These are phyloP conservation scores for Uria lomvia DNA, from an alignment of 2,113 vertebrate genomes.

Conservation along the genomic window DNA sequence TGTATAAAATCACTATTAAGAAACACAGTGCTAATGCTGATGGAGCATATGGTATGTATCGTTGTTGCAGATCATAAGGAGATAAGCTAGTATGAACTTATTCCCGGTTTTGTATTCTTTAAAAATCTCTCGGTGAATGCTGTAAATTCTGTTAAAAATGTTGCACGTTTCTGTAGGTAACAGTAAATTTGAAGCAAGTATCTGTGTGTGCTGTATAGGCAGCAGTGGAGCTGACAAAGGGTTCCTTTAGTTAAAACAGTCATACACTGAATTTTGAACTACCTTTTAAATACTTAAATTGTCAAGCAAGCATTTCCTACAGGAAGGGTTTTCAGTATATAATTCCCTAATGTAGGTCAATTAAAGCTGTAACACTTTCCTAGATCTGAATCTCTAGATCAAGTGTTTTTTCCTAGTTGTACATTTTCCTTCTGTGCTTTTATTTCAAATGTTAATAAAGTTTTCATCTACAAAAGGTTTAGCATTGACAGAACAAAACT, in stretches of 20 bases:
- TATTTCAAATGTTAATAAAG: constrained; percentile 73
- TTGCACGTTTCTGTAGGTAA: background rate
- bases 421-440: constrained; percentile 45
- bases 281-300: constrained; percentile 51
- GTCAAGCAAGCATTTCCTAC: constrained; percentile 32
- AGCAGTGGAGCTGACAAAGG: background rate
- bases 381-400: constrained; percentile 34
- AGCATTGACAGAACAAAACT: constrained; percentile 74
- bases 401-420: constrained; percentile 25
- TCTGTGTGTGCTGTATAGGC: background rate
- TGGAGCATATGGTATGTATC: background rate
- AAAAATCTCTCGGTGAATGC: background rate
- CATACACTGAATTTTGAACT: constrained; percentile 2
- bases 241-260: constrained; percentile 24
- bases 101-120: background rate
- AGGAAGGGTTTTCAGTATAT: background rate
- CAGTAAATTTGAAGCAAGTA: background rate
- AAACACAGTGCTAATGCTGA: background rate
- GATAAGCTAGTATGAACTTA: constrained; percentile 4
- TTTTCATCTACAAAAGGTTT: constrained; percentile 70
- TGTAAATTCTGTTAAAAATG: constrained; percentile 10
- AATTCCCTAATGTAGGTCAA: constrained; percentile 49
- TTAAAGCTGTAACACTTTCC: constrained; percentile 49
- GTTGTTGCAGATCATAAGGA: background rate
- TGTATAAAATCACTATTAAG: background rate